Conservation (phyloP, 2,888 invertebrate species). For the Atrina japonica region DNA sequence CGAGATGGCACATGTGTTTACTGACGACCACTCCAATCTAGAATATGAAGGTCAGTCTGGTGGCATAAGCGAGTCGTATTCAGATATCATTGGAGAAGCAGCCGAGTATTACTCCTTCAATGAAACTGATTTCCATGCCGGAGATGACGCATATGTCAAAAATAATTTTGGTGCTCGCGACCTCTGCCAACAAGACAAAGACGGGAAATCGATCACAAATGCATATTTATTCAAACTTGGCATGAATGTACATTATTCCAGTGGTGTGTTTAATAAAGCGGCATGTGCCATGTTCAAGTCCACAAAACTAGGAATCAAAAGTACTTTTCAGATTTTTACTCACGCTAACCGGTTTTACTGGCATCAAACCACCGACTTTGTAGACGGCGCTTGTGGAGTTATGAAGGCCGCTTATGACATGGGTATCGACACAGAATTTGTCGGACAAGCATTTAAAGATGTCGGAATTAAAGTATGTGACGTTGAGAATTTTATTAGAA, state of each 20-base stretch:
- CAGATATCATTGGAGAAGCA: constrained; percentile 58
- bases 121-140: constrained; percentile 44
- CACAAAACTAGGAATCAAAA: constrained; percentile 38
- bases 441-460: constrained; percentile 47
- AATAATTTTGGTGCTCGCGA: constrained; percentile 15
- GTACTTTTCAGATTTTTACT: constrained; percentile 57
- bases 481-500: constrained; percentile 23
- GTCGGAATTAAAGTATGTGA: constrained; percentile 57
- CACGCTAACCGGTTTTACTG: constrained; percentile 62
- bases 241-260: constrained; percentile 55
- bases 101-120: constrained; percentile 44
- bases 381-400: constrained; percentile 62
- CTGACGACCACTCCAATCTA: constrained; percentile 51
- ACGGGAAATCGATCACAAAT: constrained; percentile 56
- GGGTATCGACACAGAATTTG: constrained; percentile 45
- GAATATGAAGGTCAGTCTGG: constrained; percentile 52
- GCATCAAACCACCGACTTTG: constrained; percentile 49
- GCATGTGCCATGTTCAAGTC: constrained; percentile 46
- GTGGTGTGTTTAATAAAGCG: constrained; percentile 59
- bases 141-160: constrained; percentile 41
- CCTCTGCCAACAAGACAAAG: constrained; percentile 39
- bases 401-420: constrained; percentile 60
- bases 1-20: constrained; percentile 58
- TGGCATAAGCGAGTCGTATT: constrained; percentile 54
- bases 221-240: constrained; percentile 38